Evolutionary conservation across 1,140 invertebrate species (phyloP), one percentile per base, ranked within the genome.

Genomic region (Elymnias hypermnestra): DNA sequence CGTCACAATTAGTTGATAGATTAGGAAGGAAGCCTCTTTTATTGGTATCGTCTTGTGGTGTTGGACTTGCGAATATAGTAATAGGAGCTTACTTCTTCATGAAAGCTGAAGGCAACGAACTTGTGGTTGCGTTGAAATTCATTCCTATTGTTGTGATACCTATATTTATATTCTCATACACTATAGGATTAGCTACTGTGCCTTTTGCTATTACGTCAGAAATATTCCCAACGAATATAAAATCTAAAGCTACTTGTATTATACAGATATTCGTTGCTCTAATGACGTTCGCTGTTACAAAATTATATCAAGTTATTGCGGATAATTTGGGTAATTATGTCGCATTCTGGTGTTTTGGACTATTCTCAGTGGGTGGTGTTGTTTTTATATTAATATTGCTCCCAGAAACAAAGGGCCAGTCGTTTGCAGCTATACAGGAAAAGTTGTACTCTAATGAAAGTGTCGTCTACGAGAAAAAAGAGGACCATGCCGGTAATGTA

Each of bases 381-480:
- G 39, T 92, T 19, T 94, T 92, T 63, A 89, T 91, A 37, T 67
- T 90, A 19, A 70, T 89, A 3, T 86, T 88, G 40, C 86, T 95
- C 2, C 94, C 94, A 0, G 94, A 96, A 83, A 96, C 94, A 0
- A 95, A 95, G 75, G 93, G 92, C 1, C 93, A 93, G 67, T 91
- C 91, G 0, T 88, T 95, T 17, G 90, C 83, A 1, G 69, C 79
- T 17, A 87, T 87, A 57, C 86, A 87, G 51, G 75, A 83, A 35
- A 78, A 64, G 42, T 57, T 87, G 9, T 76, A 85, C 51, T 65
- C 60, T 10, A 73, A 56, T 40, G 65, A 82, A 21, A 81, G 65
- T 49, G 77, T 82, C 13, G 51, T 68, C 8, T 82, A 71, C 45
- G 65, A 76, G 17, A 81, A 77, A 45, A 55, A 57, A 33, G 69